A percentile compares a stretch with the other conserved stretches of the same genome.
phyloP scores from a whole-genome alignment of 1,140 invertebrate species.

The Drosophila tani region DNA sequence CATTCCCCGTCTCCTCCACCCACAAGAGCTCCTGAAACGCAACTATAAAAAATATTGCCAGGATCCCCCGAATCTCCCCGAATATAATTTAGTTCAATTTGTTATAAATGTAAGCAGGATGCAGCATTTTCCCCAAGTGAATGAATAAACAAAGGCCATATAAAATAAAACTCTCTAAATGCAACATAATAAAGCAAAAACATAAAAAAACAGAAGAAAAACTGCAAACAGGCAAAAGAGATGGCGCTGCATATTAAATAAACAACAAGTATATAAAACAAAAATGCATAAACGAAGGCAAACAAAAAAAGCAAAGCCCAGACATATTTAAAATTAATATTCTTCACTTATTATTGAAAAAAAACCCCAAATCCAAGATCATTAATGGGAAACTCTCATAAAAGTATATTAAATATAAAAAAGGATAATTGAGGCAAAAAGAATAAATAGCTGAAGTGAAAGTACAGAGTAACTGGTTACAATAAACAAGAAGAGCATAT shows the following conservation, averaged over 20 bases:
- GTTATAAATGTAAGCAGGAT: slow-evolving; percentile 56
- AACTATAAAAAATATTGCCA: slow-evolving; percentile 6
- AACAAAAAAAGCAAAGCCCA: slow-evolving; percentile 35
- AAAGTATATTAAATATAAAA: slow-evolving; percentile 35
- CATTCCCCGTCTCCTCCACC: slow-evolving; percentile 10
- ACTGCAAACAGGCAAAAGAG: slow-evolving; percentile 34
- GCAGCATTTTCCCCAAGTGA: slow-evolving; percentile 27
- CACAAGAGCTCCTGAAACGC: slow-evolving; percentile 6
- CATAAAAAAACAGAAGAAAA: slow-evolving; percentile 40
- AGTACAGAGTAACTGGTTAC: slow-evolving; percentile 76
- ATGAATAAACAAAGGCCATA: slow-evolving; percentile 44
- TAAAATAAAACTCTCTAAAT: slow-evolving; percentile 47
- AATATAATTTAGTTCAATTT: slow-evolving; percentile 68
- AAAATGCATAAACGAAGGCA: slow-evolving; percentile 35
- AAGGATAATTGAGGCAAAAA: slow-evolving; percentile 56
- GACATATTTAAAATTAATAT: slow-evolving; percentile 77
- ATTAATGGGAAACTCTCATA: slow-evolving; percentile 70
- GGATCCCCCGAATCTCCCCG: slow-evolving; percentile 6
- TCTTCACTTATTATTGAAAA: slow-evolving; percentile 76
- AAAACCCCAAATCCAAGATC: slow-evolving; percentile 49
- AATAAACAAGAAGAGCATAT: slow-evolving; percentile 71
- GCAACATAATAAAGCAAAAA: slow-evolving; percentile 55
- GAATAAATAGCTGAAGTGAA: slow-evolving; percentile 64
- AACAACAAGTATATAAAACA: slow-evolving; percentile 44
- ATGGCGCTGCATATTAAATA: slow-evolving; percentile 47